Percentiles rank a stretch among this genome's conserved stretches.
Evolutionary conservation across 2,113 vertebrate genomes (phyloP).

Genomic region (Zapornia atra): DNA sequence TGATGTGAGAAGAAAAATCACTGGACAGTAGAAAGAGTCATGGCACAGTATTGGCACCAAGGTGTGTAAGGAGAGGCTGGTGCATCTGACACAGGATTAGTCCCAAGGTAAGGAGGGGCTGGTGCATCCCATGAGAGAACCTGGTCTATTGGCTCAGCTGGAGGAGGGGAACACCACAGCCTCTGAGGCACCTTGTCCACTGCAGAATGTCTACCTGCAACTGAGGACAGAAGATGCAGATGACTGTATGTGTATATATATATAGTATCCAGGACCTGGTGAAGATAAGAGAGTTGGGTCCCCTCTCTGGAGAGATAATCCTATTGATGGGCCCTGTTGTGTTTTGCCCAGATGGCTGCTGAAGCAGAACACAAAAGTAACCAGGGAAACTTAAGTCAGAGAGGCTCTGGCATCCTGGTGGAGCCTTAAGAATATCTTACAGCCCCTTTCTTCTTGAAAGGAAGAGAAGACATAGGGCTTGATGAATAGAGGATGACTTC

Average conservation of each 20-base stretch:
- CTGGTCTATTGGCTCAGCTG: background rate
- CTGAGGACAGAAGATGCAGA: background rate
- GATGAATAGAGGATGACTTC: background rate
- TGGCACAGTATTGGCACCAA: background rate
- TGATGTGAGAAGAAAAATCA: background rate
- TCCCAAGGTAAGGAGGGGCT: no score
- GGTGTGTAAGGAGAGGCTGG: background rate
- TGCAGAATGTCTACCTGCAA: accelerated
- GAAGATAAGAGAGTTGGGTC: background rate
- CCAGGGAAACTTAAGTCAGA: background rate
- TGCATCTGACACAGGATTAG: no score
- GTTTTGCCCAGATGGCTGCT: background rate
- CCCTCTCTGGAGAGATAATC: background rate
- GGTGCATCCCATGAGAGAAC: background rate
- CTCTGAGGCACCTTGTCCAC: background rate
- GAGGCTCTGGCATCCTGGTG: background rate
- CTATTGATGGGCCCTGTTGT: background rate
- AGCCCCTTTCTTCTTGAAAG: background rate
- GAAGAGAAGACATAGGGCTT: background rate
- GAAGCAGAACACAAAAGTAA: background rate
- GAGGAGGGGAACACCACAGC: background rate
- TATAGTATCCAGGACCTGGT: accelerated
- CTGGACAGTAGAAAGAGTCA: background rate
- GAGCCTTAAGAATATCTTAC: background rate
- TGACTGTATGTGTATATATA: no score